Base-by-base conservation (phyloP, 2,888 invertebrate genomes). In the Drosophila flavopinicola region DNA sequence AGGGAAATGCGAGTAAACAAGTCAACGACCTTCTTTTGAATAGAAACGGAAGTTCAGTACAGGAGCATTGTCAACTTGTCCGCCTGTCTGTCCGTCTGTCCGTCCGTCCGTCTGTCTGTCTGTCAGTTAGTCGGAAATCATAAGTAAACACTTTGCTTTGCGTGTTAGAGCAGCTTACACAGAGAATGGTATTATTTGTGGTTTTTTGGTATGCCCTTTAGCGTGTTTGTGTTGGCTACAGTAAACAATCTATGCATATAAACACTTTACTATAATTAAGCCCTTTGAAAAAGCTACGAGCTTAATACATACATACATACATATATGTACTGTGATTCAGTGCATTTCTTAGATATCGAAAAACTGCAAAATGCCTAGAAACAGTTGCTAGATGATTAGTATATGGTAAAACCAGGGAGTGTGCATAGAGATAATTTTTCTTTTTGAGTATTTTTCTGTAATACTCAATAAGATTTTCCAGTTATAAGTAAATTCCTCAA, bases 11-110 rank as follows among this genome's bases (percentile, higher is more conserved):
- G 7, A 23, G 51, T 45, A 24, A 54, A 38, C 51, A 58, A 48
- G 73, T 67, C 71, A 63, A 47, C 54, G 73, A 71, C 49, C 73
- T 51, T n/a, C 15, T 9, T 15, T 47, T 33, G n/a, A n/a, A n/a
- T n/a, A n/a, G n/a, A 23, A 44, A 30, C 33, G 51, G 47, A 66
- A 69, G 38, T 29, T 2, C 30, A 48, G 27, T 27, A 9, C 15
- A 6, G 13, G 24, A 49, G 23, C 25, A 44, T 15, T 53, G 51
- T 47, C 32, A 35, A 42, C 29, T 56, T 63, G 35, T 60, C 39
- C 3, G 24, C 7, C 64, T 51, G 32, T n/a, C n/a, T n/a, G n/a
- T n/a, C n/a, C n/a, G n/a, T n/a, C n/a, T n/a, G n/a, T n/a, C n/a
- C n/a, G n/a, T n/a, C n/a, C n/a, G n/a, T n/a, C n/a, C n/a, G n/a